Base-by-base conservation (phyloP, 1,140 invertebrate species). In the Lineus longissimus region DNA sequence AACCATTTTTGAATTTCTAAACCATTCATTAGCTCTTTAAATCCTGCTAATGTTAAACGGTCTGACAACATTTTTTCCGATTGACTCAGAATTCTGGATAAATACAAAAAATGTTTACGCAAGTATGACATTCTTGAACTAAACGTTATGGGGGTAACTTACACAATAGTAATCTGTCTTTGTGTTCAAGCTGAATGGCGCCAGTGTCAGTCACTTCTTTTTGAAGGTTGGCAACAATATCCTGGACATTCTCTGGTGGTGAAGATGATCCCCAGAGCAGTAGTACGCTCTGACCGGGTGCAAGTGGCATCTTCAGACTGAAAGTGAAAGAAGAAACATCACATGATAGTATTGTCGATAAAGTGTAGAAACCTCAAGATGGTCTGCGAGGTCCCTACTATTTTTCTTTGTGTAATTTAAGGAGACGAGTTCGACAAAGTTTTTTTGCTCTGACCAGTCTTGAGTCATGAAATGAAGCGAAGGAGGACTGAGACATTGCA, bases 111-210 rank as follows among this genome's bases (percentile, higher is more conserved):
- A 51, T 30, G 59, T 47, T 51, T n/a, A n/a, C 31, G 41, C 57
- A 29, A 57, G 19, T 22, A n/a, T n/a, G n/a, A n/a, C n/a, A n/a
- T 59, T 36, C 29, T 47, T 15, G 11, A 55, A 57, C 7, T 30
- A 56, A 58, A 64, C n/a, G n/a, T n/a, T n/a, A n/a, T n/a, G 33
- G n/a, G 2, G 51, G 54, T 31, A 36, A 73, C 74, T 74, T 78
- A 82, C 81, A 79, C 19, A 81, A 47, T n/a, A 64, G 45, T 30
- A 83, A 66, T 60, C 79, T 72, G 40, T 81, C 80, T 23, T 75
- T 62, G 67, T 83, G 75, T 70, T 83, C 82, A 43, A 82, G 70
- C 60, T 78, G 87, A 2, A 87, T 86, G 13, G 75, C 84, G 0
- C 85, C 86, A 41, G 86, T 85, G 1, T 70, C 62, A 22, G 72